Evolutionary conservation across 2,888 invertebrate species (phyloP).

Genomic region (Euplexia lucipara): DNA sequence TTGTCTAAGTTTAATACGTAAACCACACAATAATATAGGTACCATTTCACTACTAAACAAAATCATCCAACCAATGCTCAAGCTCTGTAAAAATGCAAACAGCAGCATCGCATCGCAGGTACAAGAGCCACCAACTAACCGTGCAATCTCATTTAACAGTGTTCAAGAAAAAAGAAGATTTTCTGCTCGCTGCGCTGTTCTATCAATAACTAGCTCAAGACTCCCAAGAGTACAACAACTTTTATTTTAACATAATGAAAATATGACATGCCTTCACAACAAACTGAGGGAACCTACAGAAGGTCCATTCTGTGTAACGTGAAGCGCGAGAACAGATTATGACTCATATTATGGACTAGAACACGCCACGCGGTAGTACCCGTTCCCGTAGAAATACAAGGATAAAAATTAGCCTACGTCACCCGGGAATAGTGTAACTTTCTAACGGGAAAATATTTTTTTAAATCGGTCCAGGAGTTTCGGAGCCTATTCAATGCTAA

Average conservation of each 20-base stretch:
- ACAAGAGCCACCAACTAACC: slow-evolving; percentile 6
- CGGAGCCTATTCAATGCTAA: too few species aligned
- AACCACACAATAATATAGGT: neutral
- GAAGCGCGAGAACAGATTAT: too few species aligned
- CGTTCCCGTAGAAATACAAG: too few species aligned
- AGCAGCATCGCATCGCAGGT: slow-evolving; percentile 5
- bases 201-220: slow-evolving; percentile 39
- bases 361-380: too few species aligned
- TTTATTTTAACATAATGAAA: slow-evolving; percentile 70
- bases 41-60: neutral
- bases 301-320: too few species aligned
- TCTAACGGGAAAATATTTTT: too few species aligned
- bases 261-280: slow-evolving; percentile 45
- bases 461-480: too few species aligned
- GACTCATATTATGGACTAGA: too few species aligned
- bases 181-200: slow-evolving; percentile 33
- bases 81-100: slow-evolving; percentile 5
- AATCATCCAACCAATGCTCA: neutral
- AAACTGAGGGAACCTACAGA: neutral
- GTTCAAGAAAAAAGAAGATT: slow-evolving; percentile 37
- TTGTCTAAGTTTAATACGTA: too few species aligned
- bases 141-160: slow-evolving; percentile 35
- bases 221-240: slow-evolving; percentile 64
- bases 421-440: too few species aligned
- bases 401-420: too few species aligned